phyloP scores from a whole-genome alignment of 1,140 invertebrate species.

The Drosophila kanapiae region DNA sequence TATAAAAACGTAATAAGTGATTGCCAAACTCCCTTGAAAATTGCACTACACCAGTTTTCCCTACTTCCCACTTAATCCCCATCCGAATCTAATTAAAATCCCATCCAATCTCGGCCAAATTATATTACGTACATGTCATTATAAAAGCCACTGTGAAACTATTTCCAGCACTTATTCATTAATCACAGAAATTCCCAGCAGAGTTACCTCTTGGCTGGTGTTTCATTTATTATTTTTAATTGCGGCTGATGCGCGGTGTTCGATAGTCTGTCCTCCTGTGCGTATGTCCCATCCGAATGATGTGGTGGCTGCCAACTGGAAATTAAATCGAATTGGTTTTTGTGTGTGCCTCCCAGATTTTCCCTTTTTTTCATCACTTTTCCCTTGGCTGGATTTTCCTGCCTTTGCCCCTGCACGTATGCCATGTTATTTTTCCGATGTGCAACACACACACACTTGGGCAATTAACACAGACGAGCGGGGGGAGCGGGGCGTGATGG shows the following conservation, averaged over 20 bases:
- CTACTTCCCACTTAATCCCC: not conserved
- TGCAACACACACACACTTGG: conserved; percentile 23
- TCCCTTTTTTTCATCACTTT: conserved; percentile 3
- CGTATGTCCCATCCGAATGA: conserved; percentile 3
- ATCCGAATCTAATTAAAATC: conserved; percentile 11
- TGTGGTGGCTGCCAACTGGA: conserved; percentile 58
- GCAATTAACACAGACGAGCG: conserved; percentile 70
- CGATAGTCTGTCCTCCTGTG: conserved; percentile 18
- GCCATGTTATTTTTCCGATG: conserved; percentile 39
- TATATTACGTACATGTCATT: conserved; percentile 19
- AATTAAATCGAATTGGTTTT: conserved; percentile 74
- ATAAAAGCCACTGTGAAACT: conserved; percentile 9
- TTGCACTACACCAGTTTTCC: not conserved
- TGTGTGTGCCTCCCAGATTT: not conserved
- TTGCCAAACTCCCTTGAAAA: not conserved
- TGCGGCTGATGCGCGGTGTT: conserved; percentile 44
- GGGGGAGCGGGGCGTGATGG: conserved; percentile 18
- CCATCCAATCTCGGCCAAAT: conserved; percentile 7
- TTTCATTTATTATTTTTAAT: conserved; percentile 64
- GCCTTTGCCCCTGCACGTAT: conserved; percentile 34
- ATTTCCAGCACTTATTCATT: conserved; percentile 5
- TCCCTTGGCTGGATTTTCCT: not conserved
- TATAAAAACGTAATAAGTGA: not conserved
- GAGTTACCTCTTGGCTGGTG: conserved; percentile 23
- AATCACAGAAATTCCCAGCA: conserved; percentile 16